A percentile compares a stretch with the other conserved stretches of the same genome.
These are phyloP conservation scores for Limonius californicus DNA, from an alignment of 1,140 invertebrate genomes.

Conservation along the genomic window DNA sequence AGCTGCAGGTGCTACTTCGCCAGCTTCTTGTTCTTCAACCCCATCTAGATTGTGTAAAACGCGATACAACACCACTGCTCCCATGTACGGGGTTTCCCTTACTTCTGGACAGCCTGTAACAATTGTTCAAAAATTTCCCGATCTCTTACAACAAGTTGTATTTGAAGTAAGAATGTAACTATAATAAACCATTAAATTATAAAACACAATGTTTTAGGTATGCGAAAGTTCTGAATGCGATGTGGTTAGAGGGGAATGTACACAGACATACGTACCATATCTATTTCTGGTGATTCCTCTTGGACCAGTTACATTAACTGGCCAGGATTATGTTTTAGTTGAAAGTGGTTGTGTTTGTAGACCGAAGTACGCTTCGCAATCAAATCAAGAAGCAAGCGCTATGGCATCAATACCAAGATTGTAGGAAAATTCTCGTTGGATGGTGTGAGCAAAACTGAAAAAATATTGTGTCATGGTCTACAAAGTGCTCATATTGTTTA, in stretches of 20 bases:
- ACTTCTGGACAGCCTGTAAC: constrained; percentile 89
- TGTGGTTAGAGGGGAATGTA: constrained; percentile 81
- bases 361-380: constrained; percentile 66
- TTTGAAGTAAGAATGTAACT: constrained; percentile 64
- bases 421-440: constrained; percentile 15
- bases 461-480: not conserved
- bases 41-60: constrained; percentile 78
- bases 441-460: not conserved
- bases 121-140: constrained; percentile 91
- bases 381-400: constrained; percentile 47
- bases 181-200: not conserved
- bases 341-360: constrained; percentile 89
- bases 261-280: constrained; percentile 89
- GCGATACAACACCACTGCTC: constrained; percentile 86
- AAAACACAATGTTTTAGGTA: constrained; percentile 39
- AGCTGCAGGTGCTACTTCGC: constrained; percentile 37
- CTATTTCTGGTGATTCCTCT: constrained; percentile 85
- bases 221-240: constrained; percentile 71
- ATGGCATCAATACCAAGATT: constrained; percentile 40
- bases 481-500: constrained; percentile 7
- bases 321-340: constrained; percentile 87
- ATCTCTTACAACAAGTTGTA: constrained; percentile 89
- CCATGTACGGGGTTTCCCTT: constrained; percentile 87
- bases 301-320: constrained; percentile 85
- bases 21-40: constrained; percentile 54